phyloP scores from a whole-genome alignment of 2,888 invertebrate genomes.

The Reticulitermes lucifugus region DNA sequence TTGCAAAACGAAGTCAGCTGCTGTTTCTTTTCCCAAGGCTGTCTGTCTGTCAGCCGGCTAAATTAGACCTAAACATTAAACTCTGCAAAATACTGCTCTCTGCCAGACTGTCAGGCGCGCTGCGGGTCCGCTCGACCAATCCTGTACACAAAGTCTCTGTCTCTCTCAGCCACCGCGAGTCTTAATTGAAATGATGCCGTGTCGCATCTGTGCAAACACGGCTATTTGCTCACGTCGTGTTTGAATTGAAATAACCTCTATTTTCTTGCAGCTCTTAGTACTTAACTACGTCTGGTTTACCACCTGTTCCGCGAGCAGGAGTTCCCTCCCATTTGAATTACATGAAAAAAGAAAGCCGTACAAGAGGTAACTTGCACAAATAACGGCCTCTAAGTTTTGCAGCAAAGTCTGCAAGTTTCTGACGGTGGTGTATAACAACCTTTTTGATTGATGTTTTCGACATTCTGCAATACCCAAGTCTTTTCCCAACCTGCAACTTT shows the following conservation, averaged over 20 bases:
- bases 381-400: not conserved
- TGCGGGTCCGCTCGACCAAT: not conserved
- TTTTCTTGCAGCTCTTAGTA: not conserved
- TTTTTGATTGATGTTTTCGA: no score
- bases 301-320: not conserved
- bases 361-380: not conserved
- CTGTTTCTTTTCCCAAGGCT: not conserved
- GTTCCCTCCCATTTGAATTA: not conserved
- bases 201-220: conserved; percentile 20
- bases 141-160: not conserved
- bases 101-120: not conserved
- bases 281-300: not conserved
- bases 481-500: no score
- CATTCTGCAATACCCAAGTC: no score
- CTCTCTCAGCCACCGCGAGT: conserved; percentile 4
- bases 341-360: not conserved
- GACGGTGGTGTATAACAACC: no score
- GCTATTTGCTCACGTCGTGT: conserved; percentile 10
- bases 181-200: not conserved
- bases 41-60: conserved; percentile 7
- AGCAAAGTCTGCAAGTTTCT: no score
- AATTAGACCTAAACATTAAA: not conserved
- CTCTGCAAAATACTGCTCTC: not conserved
- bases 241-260: conserved; percentile 17
- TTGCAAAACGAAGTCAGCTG: not conserved